Evolutionary conservation across 2,113 vertebrate species (phyloP), one percentile per base, ranked within the genome.

Genomic region (Sylvilagus bachmani): DNA sequence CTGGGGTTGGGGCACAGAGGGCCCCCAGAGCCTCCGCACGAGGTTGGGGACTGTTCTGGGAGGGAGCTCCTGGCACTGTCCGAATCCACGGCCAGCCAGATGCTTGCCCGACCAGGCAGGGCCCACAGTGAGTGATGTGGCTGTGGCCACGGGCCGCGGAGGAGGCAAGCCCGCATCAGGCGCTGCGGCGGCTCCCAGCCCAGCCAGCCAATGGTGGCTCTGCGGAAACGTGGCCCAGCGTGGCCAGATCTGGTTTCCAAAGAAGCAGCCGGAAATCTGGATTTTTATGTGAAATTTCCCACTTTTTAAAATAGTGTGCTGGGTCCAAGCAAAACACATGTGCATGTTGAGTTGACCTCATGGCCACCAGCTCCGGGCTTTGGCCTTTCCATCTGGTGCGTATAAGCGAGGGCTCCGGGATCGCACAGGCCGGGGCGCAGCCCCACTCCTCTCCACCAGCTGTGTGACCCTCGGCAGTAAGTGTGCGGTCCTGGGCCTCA

Each of bases 271-370:
- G 36, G 96, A 97, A 97, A 92, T 85, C 82, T 95, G 92, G 90
- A 79, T 53, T 97, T 96, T 97, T 96, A 95, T 93, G 90, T 97
- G 94, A 97, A 93, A 95, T 95, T 95, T 95, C 95, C 95, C 93
- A 91, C 86, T 93, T 95, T 97, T 93, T 70, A 82, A 90, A 97
- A 96, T 51, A 93, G 73, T 1, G 1, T 33, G 55, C 55, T 36
- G 33, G 21, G 88, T 94, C 96, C 97, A 97, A 96, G 82, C 44
- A 92, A 95, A 97, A 93, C 90, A 97, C 5, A 16, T 86, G 90
- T 86, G 89, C 69, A 5, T 73, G 92, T 88, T 90, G 89, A 94
- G 27, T 89, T 95, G 90, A 95, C 95, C 96, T 95, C 69, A 74
- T 1, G 88, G 81, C 88, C 88, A 95, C 69, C 11, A 38, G 55